A percentile compares a stretch with the other conserved stretches of the same genome.
These are phyloP conservation scores for Aphelenchoides besseyi DNA, from an alignment of 1,140 invertebrate genomes.

Conservation along the genomic window DNA sequence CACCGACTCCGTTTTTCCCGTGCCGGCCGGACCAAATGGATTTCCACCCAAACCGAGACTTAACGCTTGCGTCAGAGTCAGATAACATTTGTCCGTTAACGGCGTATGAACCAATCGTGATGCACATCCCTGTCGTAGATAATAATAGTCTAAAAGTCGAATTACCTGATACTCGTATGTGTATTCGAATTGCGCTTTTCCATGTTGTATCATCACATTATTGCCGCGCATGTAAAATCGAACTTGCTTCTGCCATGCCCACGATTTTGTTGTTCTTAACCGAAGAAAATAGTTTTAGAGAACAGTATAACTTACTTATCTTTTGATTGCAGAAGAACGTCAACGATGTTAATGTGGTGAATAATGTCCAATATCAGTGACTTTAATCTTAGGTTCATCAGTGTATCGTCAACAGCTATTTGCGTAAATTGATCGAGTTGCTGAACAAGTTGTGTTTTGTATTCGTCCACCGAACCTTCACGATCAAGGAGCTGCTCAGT, in stretches of 20 bases:
- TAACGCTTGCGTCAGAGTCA: constrained; percentile 98
- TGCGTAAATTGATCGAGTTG: constrained; percentile 71
- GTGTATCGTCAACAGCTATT: constrained; percentile 64
- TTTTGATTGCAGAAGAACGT: constrained; percentile 71
- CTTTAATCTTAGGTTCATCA: constrained; percentile 63
- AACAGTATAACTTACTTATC: neutral
- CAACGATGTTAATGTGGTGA: constrained; percentile 79
- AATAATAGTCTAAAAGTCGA: constrained; percentile 74
- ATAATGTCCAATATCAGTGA: constrained; percentile 87
- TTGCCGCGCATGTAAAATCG: constrained; percentile 68
- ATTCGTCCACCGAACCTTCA: constrained; percentile 68
- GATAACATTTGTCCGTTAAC: constrained; percentile 92
- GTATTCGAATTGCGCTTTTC: constrained; percentile 86
- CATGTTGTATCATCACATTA: constrained; percentile 68
- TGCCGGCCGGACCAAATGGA: constrained; percentile 96
- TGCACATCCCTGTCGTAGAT: constrained; percentile 46
- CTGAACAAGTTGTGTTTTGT: constrained; percentile 65
- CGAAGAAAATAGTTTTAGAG: neutral
- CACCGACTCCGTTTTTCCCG: constrained; percentile 98
- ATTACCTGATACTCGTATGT: constrained; percentile 92
- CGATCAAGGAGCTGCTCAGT: constrained; percentile 75
- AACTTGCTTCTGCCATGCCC: constrained; percentile 93
- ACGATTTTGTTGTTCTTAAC: constrained; percentile 70
- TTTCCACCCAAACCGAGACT: constrained; percentile 92
- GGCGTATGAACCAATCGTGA: constrained; percentile 94